These are phyloP conservation scores for Aphidius gifuensis DNA, from an alignment of 1,140 invertebrate genomes.

Conservation along the genomic window DNA sequence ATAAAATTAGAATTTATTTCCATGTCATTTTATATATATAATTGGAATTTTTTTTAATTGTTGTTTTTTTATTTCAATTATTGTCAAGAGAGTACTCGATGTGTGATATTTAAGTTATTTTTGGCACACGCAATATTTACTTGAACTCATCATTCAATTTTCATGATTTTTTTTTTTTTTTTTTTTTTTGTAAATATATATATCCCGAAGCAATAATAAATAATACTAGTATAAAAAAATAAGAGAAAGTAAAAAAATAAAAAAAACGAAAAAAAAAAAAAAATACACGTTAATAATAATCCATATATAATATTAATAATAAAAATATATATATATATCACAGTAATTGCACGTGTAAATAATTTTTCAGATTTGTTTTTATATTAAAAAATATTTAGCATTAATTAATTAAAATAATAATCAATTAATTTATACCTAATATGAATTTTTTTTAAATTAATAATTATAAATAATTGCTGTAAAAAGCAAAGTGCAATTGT, in stretches of 20 bases:
- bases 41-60: too few species aligned
- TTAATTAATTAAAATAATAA: constrained; percentile 11
- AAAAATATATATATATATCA: not conserved
- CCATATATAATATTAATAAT: constrained; percentile 1
- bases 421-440: constrained; percentile 4
- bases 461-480: constrained; percentile 3
- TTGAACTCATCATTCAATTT: too few species aligned
- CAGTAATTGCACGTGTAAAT: constrained; percentile 12
- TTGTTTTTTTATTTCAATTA: constrained; percentile 4
- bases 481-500: not conserved
- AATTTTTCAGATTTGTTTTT: constrained; percentile 12
- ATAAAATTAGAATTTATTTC: not conserved
- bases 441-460: not conserved
- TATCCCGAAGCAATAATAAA: too few species aligned
- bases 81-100: constrained; percentile 18
- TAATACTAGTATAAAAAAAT: not conserved
- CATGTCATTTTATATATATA: not conserved
- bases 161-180: constrained; percentile 5
- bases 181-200: constrained; percentile 17
- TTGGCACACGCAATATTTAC: constrained; percentile 14
- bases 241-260: too few species aligned
- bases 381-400: constrained; percentile 2
- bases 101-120: constrained; percentile 30
- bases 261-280: not conserved
- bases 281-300: constrained; percentile 7